phyloP scores from a whole-genome alignment of 2,888 invertebrate genomes.

The Agrochola lychnidis region DNA sequence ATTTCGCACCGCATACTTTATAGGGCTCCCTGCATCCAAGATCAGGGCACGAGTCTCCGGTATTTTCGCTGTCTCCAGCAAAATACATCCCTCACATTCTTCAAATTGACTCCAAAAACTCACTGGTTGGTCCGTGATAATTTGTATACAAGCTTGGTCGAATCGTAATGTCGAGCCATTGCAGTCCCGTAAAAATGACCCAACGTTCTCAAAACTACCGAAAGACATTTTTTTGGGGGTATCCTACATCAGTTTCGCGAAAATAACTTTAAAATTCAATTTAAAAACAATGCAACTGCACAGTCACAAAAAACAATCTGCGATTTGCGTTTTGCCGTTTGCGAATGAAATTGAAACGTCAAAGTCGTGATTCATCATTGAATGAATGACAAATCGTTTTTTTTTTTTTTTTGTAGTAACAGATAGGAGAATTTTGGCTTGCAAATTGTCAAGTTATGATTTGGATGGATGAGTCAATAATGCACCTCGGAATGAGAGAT shows the following conservation, averaged over 20 bases:
- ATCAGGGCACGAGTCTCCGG: conserved; percentile 72
- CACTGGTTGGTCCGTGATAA: conserved; percentile 77
- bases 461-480: not conserved
- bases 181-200: conserved; percentile 81
- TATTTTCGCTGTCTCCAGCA: conserved; percentile 74
- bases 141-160: conserved; percentile 87
- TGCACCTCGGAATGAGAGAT: too few species aligned
- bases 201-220: conserved; percentile 84
- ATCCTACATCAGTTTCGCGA: conserved; percentile 72
- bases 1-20: conserved; percentile 78
- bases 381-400: conserved; percentile 22
- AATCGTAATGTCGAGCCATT: conserved; percentile 77
- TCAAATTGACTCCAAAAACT: conserved; percentile 86
- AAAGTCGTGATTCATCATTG: conserved; percentile 66
- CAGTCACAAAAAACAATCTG: conserved; percentile 62
- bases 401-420: not conserved
- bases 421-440: conserved; percentile 12
- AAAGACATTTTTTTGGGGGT: conserved; percentile 75
- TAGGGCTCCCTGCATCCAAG: conserved; percentile 80
- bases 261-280: conserved; percentile 42
- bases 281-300: conserved; percentile 70
- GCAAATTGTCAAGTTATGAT: not conserved
- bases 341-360: conserved; percentile 53
- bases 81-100: conserved; percentile 84
- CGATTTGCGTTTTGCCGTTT: conserved; percentile 27